Evolutionary conservation across 2,888 invertebrate genomes (phyloP).

Genomic region (Drosophila yooni): DNA sequence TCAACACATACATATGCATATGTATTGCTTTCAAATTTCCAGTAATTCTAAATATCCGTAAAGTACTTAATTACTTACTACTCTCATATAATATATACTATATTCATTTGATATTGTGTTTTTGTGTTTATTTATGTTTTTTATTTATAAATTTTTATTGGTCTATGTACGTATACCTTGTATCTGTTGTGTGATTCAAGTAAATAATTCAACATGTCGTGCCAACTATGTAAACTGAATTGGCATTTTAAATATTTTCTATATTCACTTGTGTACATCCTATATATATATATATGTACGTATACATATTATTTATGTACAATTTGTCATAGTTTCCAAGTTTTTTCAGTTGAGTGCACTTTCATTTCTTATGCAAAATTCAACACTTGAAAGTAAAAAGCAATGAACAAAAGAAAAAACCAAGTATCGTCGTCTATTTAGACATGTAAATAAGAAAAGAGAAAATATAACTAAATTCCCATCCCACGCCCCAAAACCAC

Average conservation of each 20-base stretch:
- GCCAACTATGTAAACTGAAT: constrained; percentile 7
- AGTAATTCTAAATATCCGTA: constrained; percentile 27
- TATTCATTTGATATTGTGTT: constrained; percentile 1
- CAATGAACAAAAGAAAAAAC: constrained; percentile 72
- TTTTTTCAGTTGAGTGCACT: constrained; percentile 58
- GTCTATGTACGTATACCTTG: constrained; percentile 2
- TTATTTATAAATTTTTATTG: neutral
- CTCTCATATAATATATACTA: neutral
- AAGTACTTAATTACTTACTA: constrained; percentile 12
- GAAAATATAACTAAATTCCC: neutral
- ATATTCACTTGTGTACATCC: constrained; percentile 11
- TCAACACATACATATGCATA: constrained; percentile 47
- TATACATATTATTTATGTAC: constrained; percentile 26
- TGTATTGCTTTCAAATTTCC: constrained; percentile 38
- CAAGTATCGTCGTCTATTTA: constrained; percentile 43
- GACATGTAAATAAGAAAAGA: constrained; percentile 13
- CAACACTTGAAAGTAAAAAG: constrained; percentile 54
- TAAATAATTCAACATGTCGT: constrained; percentile 11
- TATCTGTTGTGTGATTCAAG: constrained; percentile 7
- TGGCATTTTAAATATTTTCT: constrained; percentile 22
- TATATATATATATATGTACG: constrained; percentile 26
- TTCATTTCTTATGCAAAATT: constrained; percentile 38
- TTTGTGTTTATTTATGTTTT: neutral
- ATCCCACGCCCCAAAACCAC: neutral
- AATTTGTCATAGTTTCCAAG: constrained; percentile 24